Percentiles rank a stretch among this genome's conserved stretches.
These are phyloP conservation scores for Arnoldichthys spilopterus DNA, from an alignment of 2,797 vertebrate genomes.

Conservation along the genomic window DNA sequence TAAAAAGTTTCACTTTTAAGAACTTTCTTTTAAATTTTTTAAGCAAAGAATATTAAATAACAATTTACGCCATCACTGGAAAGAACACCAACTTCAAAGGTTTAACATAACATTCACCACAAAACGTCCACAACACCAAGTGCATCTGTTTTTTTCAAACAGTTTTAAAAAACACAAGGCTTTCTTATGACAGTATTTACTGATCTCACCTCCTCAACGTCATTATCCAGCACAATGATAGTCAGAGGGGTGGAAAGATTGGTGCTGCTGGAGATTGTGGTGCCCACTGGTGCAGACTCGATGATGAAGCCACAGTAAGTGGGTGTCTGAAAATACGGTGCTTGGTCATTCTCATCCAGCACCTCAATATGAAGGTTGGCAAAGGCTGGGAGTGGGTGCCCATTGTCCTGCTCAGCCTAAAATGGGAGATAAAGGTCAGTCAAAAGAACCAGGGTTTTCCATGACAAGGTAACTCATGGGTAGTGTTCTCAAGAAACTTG, in stretches of 20 bases:
- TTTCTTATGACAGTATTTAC: too few species aligned
- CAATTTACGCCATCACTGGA: too few species aligned
- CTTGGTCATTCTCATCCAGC: slow-evolving; percentile 96
- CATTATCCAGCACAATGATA: slow-evolving; percentile 91
- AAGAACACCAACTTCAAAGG: too few species aligned
- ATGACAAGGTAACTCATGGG: neutral
- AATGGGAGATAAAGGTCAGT: slow-evolving; percentile 3
- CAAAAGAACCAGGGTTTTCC: neutral
- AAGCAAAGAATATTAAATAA: too few species aligned
- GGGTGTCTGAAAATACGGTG: slow-evolving; percentile 88
- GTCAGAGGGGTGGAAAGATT: slow-evolving; percentile 84
- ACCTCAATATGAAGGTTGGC: slow-evolving; percentile 94
- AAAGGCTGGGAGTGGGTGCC: slow-evolving; percentile 94
- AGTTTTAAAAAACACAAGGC: too few species aligned
- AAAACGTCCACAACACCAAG: too few species aligned
- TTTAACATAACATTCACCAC: too few species aligned
- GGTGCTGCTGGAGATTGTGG: slow-evolving; percentile 81
- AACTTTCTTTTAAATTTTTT: too few species aligned
- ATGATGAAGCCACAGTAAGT: slow-evolving; percentile 90
- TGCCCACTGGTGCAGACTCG: slow-evolving; percentile 91
- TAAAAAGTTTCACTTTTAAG: too few species aligned
- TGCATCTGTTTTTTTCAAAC: too few species aligned
- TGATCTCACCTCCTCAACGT: slow-evolving; percentile 89
- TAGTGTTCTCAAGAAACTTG: neutral
- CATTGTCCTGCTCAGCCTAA: slow-evolving; percentile 97